Evolutionary conservation across 2,888 invertebrate genomes (phyloP).

Genomic region (Suillia variegata): DNA sequence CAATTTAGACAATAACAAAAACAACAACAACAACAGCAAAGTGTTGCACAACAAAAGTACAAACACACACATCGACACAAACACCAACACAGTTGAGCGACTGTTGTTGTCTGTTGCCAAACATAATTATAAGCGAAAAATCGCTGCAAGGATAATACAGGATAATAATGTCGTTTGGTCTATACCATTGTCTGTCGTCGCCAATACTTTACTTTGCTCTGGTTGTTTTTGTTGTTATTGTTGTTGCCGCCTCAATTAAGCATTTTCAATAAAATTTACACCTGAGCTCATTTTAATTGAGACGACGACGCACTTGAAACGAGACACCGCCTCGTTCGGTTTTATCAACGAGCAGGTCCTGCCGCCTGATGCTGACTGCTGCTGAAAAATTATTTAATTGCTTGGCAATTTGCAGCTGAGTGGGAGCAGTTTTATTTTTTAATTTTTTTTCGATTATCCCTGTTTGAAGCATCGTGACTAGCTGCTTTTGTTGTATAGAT

Average conservation of each 20-base stretch:
- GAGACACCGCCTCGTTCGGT: constrained; percentile 9
- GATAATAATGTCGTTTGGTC: constrained; percentile 9
- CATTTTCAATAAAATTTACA: constrained; percentile 60
- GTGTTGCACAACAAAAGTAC: constrained; percentile 32
- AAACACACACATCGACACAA: not conserved
- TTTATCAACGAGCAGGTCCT: not conserved
- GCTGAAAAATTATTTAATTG: constrained; percentile 48
- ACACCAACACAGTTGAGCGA: constrained; percentile 27
- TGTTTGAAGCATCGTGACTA: too few species aligned
- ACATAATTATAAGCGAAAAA: constrained; percentile 50
- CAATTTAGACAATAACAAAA: constrained; percentile 8
- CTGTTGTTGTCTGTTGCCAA: constrained; percentile 23
- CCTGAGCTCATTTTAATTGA: constrained; percentile 61
- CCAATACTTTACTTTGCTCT: constrained; percentile 5
- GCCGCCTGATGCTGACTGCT: constrained; percentile 11
- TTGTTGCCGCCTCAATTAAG: constrained; percentile 47
- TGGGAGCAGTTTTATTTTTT: not conserved
- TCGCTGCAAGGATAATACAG: constrained; percentile 33
- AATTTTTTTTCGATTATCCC: too few species aligned
- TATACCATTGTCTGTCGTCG: too few species aligned
- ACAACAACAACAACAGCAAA: constrained; percentile 6
- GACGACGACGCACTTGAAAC: constrained; percentile 36
- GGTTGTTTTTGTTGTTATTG: constrained; percentile 7
- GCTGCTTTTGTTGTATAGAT: too few species aligned
- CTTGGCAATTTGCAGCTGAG: constrained; percentile 36